Evolutionary conservation across 1,140 invertebrate species (phyloP), one percentile per base, ranked within the genome.

Genomic region (Drosophila insularis): DNA sequence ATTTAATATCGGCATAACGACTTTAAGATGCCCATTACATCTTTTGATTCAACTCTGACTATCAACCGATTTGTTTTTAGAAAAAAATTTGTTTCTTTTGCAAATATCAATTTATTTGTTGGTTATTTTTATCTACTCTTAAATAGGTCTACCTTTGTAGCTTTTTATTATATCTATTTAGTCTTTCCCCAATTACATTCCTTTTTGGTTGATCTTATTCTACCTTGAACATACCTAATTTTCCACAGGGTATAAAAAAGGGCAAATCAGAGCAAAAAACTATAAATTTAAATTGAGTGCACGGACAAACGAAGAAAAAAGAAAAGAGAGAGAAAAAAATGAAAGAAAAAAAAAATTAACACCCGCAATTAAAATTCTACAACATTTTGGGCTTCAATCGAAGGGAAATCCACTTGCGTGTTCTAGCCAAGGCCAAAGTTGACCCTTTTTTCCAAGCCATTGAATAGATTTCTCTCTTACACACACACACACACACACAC

Each of bases 401-500:
- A 11, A 40, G 63, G 56, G 53, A 84, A 80, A 78, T 74, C 67
- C 67, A 74, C 40, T 68, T 50, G 43, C 17, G 19, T 50, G 43
- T 50, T 50, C 17, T 11, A 50, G 71, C 40, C 68, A 67, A 78
- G 65, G 64, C 54, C 37, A 65, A 54, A 53, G 68, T 54, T 70
- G 80, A 89, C 84, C 84, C 84, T 89, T 87, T 50, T 66, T 87
- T 87, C 84, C 84, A 80, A 80, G 68, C 62, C 80, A 84, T 87
- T 87, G 80, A 87, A 82, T 82, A 69, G 76, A 79, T 74, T 85
- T 69, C 63, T 37, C 60, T 55, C 56, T 50, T 50, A 54, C 39
- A 55, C 7, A 19, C 39, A 56, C 40, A 59, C 40, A 60, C 11
- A 37, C 27, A 35, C 40, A 32, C 31, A 68, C 37, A 63, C 21